These are phyloP conservation scores for Myotis brandtii DNA, from an alignment of 2,113 vertebrate species.

Conservation along the genomic window DNA sequence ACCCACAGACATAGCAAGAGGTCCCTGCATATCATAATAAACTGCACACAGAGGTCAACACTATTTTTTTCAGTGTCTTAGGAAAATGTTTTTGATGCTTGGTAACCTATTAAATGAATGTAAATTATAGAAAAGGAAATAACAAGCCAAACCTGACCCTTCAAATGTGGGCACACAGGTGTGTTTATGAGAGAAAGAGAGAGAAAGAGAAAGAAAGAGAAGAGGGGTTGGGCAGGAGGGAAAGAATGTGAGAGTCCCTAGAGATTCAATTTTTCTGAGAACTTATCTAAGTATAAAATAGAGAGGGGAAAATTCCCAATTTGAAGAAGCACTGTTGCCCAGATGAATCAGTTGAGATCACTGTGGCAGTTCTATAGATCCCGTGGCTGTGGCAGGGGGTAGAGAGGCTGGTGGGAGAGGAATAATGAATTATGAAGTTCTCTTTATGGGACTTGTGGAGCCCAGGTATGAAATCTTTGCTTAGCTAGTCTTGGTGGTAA, in stretches of 20 bases:
- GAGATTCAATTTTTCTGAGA: background rate
- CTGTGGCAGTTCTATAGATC: background rate
- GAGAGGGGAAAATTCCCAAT: background rate
- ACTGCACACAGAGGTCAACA: background rate
- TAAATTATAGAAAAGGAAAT: conserved; percentile 13
- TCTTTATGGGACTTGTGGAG: background rate
- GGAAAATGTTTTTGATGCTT: background rate
- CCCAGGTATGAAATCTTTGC: background rate
- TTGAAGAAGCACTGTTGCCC: background rate
- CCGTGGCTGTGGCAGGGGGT: fast-evolving
- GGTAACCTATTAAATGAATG: background rate
- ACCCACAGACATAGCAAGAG: background rate
- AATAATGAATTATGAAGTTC: background rate
- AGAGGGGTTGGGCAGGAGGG: background rate
- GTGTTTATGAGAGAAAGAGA: too few relatives aligned
- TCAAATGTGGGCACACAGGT: background rate
- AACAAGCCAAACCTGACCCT: background rate
- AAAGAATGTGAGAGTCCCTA: background rate
- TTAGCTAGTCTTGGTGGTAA: background rate
- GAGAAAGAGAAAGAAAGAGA: background rate
- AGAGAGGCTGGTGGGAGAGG: background rate
- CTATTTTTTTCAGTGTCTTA: background rate
- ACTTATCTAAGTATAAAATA: background rate
- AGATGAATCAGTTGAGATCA: background rate
- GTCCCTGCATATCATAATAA: too few relatives aligned